Conservation (phyloP, 2,113 vertebrate species). For the Cariama cristata region DNA sequence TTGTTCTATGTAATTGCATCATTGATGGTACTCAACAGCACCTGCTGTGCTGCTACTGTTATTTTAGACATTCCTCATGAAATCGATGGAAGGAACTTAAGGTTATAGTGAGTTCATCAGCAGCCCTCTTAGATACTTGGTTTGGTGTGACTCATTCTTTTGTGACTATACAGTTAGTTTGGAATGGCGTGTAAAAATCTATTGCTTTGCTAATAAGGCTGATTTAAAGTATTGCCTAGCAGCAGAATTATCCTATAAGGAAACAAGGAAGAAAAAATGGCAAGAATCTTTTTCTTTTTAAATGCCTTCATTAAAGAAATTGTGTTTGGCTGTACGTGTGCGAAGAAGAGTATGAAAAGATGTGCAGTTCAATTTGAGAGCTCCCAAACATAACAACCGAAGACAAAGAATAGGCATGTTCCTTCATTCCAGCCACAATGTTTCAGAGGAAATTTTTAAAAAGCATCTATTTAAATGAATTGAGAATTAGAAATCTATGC, state of each 20-base stretch:
- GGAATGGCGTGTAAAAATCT: neutral
- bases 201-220: neutral
- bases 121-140: neutral
- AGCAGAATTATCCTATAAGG: neutral
- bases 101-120: conserved; percentile 13
- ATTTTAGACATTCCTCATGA: neutral
- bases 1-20: conserved; percentile 8
- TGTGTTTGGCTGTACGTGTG: neutral
- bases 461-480: neutral
- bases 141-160: conserved; percentile 16
- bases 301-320: neutral
- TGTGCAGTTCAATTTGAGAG: neutral
- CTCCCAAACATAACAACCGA: neutral
- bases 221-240: conserved; percentile 7
- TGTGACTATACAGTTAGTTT: neutral
- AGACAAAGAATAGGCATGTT: neutral
- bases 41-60: neutral
- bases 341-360: neutral
- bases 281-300: neutral
- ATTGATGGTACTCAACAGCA: neutral
- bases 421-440: neutral
- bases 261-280: neutral
- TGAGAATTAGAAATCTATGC: neutral
- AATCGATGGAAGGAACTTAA: neutral
- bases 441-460: neutral